phyloP scores from a whole-genome alignment of 2,888 invertebrate species.

The Pterostichus madidus region DNA sequence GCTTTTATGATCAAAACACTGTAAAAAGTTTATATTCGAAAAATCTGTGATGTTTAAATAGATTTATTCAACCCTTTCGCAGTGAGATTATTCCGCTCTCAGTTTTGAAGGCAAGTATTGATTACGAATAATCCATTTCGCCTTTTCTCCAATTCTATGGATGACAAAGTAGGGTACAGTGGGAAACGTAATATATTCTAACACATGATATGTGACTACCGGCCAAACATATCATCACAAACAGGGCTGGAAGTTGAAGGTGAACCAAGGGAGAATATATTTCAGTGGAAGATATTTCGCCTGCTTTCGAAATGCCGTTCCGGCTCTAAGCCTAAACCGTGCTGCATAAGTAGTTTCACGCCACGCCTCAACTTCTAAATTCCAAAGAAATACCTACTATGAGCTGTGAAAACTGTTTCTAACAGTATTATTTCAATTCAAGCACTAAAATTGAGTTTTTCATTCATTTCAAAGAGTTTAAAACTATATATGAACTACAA shows the following conservation, averaged over 20 bases:
- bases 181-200: conserved; percentile 34
- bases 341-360: conserved; percentile 19
- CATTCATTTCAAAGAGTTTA: no score
- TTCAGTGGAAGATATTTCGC: conserved; percentile 17
- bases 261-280: conserved; percentile 19
- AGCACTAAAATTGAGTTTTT: no score
- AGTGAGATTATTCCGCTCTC: background rate
- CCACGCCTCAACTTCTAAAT: no score
- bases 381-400: no score
- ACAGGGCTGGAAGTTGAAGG: conserved; percentile 18
- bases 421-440: no score
- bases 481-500: no score
- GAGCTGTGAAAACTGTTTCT: no score
- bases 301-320: background rate
- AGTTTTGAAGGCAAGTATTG: conserved; percentile 28
- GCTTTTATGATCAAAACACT: conserved; percentile 24
- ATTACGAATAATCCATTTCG: conserved; percentile 17
- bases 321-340: background rate
- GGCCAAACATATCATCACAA: conserved; percentile 38
- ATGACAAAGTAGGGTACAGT: conserved; percentile 29
- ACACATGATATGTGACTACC: conserved; percentile 33
- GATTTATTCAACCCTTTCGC: conserved; percentile 18
- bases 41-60: conserved; percentile 19
- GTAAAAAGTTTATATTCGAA: conserved; percentile 22
- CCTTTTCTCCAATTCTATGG: conserved; percentile 42